Percentiles rank a stretch among this genome's conserved stretches.
Evolutionary conservation across 2,888 invertebrate species (phyloP).

Genomic region (Cephus pygmeus): DNA sequence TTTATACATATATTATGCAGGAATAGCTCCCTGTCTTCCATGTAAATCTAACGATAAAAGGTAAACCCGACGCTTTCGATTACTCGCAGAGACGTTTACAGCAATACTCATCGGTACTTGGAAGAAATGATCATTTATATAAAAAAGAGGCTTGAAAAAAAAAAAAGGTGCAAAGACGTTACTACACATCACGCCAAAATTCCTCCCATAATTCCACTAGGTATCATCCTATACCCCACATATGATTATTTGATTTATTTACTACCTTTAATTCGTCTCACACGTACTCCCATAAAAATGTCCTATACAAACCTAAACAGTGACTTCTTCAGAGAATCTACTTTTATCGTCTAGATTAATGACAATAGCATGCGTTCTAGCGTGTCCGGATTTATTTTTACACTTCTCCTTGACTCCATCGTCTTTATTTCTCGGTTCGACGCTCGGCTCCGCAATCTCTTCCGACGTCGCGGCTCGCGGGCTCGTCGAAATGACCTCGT

Average conservation of each 20-base stretch:
- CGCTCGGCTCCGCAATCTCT: conserved; percentile 28
- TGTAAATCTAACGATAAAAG: not conserved
- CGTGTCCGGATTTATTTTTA: conserved; percentile 72
- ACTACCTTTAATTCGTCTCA: not conserved
- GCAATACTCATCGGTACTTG: not conserved
- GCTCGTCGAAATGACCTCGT: conserved; percentile 11
- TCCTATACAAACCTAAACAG: conserved; percentile 69
- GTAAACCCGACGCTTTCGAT: not conserved
- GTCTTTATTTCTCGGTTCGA: conserved; percentile 29
- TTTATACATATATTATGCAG: not conserved
- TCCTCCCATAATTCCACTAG: not conserved
- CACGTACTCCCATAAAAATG: not conserved
- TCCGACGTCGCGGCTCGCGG: conserved; percentile 20
- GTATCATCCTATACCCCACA: not conserved
- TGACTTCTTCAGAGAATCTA: conserved; percentile 84
- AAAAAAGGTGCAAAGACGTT: not conserved
- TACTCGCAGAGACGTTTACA: not conserved
- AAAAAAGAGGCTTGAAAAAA: not conserved
- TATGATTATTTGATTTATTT: not conserved
- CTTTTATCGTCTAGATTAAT: conserved; percentile 85
- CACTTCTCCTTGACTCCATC: conserved; percentile 34
- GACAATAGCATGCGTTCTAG: conserved; percentile 80
- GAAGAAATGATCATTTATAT: not conserved
- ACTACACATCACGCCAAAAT: not conserved
- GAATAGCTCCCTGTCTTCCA: not conserved